phyloP scores from a whole-genome alignment of 2,888 invertebrate genomes.

The Clunio marinus region DNA sequence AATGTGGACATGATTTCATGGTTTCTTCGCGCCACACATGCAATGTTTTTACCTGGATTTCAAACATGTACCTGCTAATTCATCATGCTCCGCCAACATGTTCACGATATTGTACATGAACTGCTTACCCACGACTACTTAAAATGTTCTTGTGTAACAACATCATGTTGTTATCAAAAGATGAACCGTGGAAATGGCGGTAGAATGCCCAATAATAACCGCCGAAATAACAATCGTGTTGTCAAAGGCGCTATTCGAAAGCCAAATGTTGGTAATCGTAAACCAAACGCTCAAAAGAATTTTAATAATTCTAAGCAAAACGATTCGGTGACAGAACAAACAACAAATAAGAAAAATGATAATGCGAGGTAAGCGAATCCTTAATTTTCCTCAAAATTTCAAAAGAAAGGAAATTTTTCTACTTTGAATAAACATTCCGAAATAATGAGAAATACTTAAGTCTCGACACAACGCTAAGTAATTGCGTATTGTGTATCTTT shows the following conservation, averaged over 20 bases:
- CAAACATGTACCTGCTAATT: conserved; percentile 13
- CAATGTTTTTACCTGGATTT: not conserved
- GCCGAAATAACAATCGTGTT: conserved; percentile 42
- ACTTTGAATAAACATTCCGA: too few species aligned
- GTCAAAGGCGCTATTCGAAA: conserved; percentile 49
- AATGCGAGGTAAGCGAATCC: conserved; percentile 41
- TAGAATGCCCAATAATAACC: conserved; percentile 41
- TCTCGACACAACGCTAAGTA: too few species aligned
- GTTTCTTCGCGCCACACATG: not conserved
- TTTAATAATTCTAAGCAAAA: conserved; percentile 51
- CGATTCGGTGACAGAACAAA: conserved; percentile 53
- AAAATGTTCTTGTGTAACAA: conserved; percentile 12
- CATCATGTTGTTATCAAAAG: not conserved
- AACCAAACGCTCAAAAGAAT: conserved; percentile 53
- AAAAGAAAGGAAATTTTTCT: too few species aligned
- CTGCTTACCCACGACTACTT: conserved; percentile 18
- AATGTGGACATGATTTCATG: conserved; percentile 12
- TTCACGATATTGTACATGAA: too few species aligned
- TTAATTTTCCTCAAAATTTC: conserved; percentile 44
- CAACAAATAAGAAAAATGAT: conserved; percentile 41
- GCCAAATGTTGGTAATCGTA: conserved; percentile 54
- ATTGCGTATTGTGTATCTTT: too few species aligned
- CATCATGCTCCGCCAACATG: not conserved
- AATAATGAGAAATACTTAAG: too few species aligned
- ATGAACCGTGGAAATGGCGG: conserved; percentile 45